Conservation (phyloP, 2,888 invertebrate species). For the Apamea epomidion region DNA sequence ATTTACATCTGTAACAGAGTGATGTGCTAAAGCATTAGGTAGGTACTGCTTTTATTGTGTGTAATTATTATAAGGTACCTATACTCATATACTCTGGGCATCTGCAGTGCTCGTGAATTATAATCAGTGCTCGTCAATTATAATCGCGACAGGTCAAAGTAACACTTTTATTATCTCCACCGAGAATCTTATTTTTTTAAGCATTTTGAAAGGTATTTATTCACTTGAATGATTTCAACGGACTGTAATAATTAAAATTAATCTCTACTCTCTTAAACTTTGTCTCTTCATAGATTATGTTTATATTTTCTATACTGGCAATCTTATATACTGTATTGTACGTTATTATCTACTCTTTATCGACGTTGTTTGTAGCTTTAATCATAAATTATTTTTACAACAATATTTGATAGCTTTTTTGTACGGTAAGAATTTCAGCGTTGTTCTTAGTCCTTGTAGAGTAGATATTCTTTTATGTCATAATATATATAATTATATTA, state of each 20-base stretch:
- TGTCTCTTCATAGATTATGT: conserved; percentile 3
- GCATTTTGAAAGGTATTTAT: conserved; percentile 67
- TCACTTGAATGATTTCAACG: conserved; percentile 22
- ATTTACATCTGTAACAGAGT: conserved; percentile 27
- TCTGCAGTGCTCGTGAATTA: conserved; percentile 33
- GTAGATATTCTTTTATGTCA: not conserved
- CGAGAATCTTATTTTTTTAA: conserved; percentile 52
- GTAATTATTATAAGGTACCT: conserved; percentile 19
- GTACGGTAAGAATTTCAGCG: conserved; percentile 20
- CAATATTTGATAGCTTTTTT: conserved; percentile 28
- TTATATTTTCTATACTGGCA: conserved; percentile 26
- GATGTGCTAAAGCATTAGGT: conserved; percentile 32
- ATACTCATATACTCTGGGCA: not conserved
- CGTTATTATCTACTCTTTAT: conserved; percentile 23
- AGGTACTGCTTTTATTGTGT: conserved; percentile 32
- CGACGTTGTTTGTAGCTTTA: conserved; percentile 30
- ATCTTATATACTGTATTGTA: conserved; percentile 3
- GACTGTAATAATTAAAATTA: conserved; percentile 28
- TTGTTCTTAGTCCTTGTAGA: conserved; percentile 35
- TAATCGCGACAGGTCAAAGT: conserved; percentile 56
- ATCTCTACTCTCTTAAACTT: not conserved
- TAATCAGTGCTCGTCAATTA: conserved; percentile 44
- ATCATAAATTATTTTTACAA: conserved; percentile 22
- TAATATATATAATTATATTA: not conserved
- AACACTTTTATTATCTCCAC: conserved; percentile 39